Base-by-base conservation (phyloP, 1,140 invertebrate species). In the Cheumatopsyche charites region DNA sequence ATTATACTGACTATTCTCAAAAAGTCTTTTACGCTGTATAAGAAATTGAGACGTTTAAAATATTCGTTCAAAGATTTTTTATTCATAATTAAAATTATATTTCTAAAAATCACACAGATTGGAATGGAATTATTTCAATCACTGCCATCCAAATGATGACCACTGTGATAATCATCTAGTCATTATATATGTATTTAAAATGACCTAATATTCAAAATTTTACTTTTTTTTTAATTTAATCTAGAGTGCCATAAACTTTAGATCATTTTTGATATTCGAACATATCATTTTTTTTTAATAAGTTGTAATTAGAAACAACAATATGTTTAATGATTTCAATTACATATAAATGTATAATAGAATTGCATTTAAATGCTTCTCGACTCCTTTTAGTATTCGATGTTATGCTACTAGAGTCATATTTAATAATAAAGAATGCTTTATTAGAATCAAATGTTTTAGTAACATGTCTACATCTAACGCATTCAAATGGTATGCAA, bases 71-170 rank as follows among this genome's bases (percentile, higher is more conserved):
- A 67, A 66, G 17, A 47, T 47, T 25, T 15, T 52, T 9, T 19
- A 1, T 52, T 52, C n/a, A 52, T 55, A 76, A 25, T 73, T 71
- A 76, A 67, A 71, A 73, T 69, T 29, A 73, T 76, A 73, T 73
- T 71, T 63, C 42, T 72, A 58, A 76, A 73, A 69, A 76, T 76
- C 69, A 76, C 71, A 76, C 66, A 67, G 65, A 66, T 76, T 58
- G 75, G 75, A 76, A 76, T 76, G 75, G 72, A 76, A 76, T n/a
- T 58, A 73, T 72, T 75, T 71, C 52, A 23, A 75, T 75, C 74
- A 75, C 74, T 62, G 61, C 36, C 73, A 66, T 25, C 66, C 23
- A 55, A 15, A 1, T 1, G 36, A 45, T 68, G 45, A 49, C 29
- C 9, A 9, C 9, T 36, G 29, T 36, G 29, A 36, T 36, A 36